Evolutionary conservation across 2,888 invertebrate species (phyloP).

Genomic region (Morpho helenor): DNA sequence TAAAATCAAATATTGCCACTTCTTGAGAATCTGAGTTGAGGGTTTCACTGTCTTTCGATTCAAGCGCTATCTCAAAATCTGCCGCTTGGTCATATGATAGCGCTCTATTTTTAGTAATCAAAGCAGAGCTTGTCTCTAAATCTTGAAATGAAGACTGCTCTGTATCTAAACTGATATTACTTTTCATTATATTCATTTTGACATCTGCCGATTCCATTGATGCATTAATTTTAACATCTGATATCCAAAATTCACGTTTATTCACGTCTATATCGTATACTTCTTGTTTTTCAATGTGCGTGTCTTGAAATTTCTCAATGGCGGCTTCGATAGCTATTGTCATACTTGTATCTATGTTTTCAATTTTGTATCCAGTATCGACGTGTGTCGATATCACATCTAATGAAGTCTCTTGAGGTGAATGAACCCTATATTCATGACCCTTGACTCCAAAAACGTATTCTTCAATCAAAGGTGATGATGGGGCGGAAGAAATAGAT

Average conservation of each 20-base stretch:
- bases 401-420: conserved; percentile 6
- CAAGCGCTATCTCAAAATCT: conserved; percentile 2
- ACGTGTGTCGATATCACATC: neutral
- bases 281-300: conserved; percentile 6
- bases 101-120: conserved; percentile 2
- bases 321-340: conserved; percentile 16
- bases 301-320: neutral
- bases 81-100: conserved; percentile 5
- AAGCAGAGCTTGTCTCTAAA: neutral
- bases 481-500: conserved; percentile 25
- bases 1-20: conserved; percentile 3
- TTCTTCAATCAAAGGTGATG: conserved; percentile 26
- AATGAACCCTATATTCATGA: conserved; percentile 9
- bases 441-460: conserved; percentile 23
- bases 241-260: conserved; percentile 11
- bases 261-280: conserved; percentile 2
- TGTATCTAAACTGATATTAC: neutral
- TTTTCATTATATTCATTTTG: conserved; percentile 1
- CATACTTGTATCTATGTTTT: conserved; percentile 10
- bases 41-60: neutral
- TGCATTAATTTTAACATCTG: conserved; percentile 14
- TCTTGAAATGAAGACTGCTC: neutral
- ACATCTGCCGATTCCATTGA: conserved; percentile 11
- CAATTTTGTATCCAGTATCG: neutral
- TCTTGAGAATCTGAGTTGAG: conserved; percentile 1